Base-by-base conservation (phyloP, 2,797 vertebrate genomes). In the Anas acuta region DNA sequence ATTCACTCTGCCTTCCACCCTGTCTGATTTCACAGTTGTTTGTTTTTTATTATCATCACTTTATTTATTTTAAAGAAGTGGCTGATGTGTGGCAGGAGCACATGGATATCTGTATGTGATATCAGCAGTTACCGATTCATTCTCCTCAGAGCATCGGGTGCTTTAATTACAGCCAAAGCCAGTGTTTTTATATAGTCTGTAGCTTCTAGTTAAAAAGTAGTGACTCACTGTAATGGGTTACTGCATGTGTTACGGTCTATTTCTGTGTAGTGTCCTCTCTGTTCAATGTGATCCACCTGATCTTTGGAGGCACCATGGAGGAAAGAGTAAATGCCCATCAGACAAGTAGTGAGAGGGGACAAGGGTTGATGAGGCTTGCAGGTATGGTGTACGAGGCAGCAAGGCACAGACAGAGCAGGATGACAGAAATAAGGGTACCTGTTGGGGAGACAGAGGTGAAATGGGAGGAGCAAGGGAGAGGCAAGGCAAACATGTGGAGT, bases 341-440 rank as follows among this genome's bases (percentile, higher is more conserved):
- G 4, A 41, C 13, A 37, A 33, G 71, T 16, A 51, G 28, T 2
- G 49, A 41, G 67, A 25, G 30, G 43, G 54, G 33, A 28, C 32
- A 4, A n/a, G 53, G 64, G 45, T 33, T 61, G 56, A 19, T 26
- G 22, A 43, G 65, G 67, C 56, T 43, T 41, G 25, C 4, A 20
- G 35, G 1, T 33, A 12, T 7, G 37, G 23, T 45, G 4, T 14
- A 3, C 0, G 5, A 54, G 41, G 3, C 30, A 25, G 51, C 8
- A 26, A 22, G 41, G 43, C 19, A 30, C 26, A 30, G 56, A 22
- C 41, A 9, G 17, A 53, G 74, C n/a, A 19, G 35, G 18, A 19
- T 4, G 33, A 18, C n/a, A 19, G 39, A 64, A 37, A 25, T 11
- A 14, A 21, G 23, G 65, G 43, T 13, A 62, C 17, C 33, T 26